phyloP scores from a whole-genome alignment of 2,888 invertebrate genomes.

The Synanthedon tipuliformis region DNA sequence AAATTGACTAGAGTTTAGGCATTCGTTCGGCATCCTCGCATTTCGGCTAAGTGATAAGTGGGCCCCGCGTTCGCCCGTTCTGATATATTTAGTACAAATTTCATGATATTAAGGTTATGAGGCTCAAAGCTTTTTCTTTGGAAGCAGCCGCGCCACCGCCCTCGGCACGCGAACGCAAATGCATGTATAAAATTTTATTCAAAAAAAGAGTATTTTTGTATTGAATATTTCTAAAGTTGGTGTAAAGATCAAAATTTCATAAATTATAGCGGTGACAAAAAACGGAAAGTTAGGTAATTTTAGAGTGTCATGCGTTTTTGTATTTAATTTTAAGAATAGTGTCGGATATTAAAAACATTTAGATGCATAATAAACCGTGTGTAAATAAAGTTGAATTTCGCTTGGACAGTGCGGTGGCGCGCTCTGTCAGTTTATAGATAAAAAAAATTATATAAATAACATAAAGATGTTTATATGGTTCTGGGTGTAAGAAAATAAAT shows the following conservation, averaged over 20 bases:
- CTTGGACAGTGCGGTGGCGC: conserved; percentile 36
- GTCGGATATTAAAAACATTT: conserved; percentile 73
- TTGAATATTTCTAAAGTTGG: conserved; percentile 73
- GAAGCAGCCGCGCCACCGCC: conserved; percentile 44
- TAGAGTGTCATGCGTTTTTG: conserved; percentile 70
- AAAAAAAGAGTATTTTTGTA: conserved; percentile 72
- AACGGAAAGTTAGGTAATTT: conserved; percentile 64
- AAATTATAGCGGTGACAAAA: conserved; percentile 65
- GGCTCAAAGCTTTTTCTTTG: conserved; percentile 69
- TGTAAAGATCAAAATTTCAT: conserved; percentile 73
- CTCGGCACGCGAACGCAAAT: conserved; percentile 42
- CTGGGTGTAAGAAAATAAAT: conserved; percentile 68
- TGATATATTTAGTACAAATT: conserved; percentile 71
- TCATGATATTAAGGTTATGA: conserved; percentile 69
- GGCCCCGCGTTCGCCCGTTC: conserved; percentile 61
- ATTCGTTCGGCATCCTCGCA: conserved; percentile 69
- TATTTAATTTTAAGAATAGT: conserved; percentile 73
- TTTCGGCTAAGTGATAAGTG: conserved; percentile 64
- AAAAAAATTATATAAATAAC: conserved; percentile 66
- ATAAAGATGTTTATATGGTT: conserved; percentile 72
- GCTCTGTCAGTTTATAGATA: conserved; percentile 59
- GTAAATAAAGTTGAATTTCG: conserved; percentile 68
- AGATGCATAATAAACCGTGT: conserved; percentile 76
- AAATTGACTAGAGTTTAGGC: conserved; percentile 66
- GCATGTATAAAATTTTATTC: conserved; percentile 70